Conservation (phyloP, 2,113 vertebrate genomes). For the Oenanthe melanoleuca region DNA sequence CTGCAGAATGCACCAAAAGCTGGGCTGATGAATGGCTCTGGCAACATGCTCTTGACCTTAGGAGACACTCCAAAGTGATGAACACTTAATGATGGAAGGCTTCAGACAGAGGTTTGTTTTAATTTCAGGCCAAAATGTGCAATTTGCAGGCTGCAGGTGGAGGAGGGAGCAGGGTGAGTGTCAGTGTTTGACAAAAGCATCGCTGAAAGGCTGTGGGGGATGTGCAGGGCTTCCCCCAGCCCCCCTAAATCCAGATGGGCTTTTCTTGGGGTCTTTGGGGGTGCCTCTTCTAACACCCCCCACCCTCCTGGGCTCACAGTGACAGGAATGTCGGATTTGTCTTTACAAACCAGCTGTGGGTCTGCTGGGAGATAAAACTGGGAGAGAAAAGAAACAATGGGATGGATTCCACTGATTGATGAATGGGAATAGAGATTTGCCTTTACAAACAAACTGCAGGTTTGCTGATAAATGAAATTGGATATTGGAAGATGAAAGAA, state of each 20-base stretch:
- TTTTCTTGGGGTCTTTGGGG: background rate
- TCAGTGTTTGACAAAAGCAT: background rate
- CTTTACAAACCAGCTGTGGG: too few species aligned
- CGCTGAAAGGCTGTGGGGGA: fast-evolving
- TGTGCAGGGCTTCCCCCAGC: background rate
- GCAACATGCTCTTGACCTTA: background rate
- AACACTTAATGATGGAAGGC: conserved; percentile 40
- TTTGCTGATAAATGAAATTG: too few species aligned
- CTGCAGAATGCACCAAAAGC: background rate
- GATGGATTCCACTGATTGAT: too few species aligned
- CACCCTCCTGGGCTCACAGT: background rate
- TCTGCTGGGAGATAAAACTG: too few species aligned
- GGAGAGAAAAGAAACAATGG: too few species aligned
- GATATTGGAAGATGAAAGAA: too few species aligned
- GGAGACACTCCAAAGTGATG: background rate
- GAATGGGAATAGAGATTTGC: too few species aligned
- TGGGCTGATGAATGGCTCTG: conserved; percentile 29
- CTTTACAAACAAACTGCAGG: too few species aligned
- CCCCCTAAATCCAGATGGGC: background rate
- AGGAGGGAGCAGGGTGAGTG: background rate
- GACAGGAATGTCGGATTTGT: too few species aligned
- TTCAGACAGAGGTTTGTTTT: background rate
- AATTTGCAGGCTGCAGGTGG: background rate
- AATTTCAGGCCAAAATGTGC: background rate
- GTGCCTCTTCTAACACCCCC: background rate